Conservation (phyloP, 35 echinoderm and acorn worm species). For the Patiria miniata region DNA sequence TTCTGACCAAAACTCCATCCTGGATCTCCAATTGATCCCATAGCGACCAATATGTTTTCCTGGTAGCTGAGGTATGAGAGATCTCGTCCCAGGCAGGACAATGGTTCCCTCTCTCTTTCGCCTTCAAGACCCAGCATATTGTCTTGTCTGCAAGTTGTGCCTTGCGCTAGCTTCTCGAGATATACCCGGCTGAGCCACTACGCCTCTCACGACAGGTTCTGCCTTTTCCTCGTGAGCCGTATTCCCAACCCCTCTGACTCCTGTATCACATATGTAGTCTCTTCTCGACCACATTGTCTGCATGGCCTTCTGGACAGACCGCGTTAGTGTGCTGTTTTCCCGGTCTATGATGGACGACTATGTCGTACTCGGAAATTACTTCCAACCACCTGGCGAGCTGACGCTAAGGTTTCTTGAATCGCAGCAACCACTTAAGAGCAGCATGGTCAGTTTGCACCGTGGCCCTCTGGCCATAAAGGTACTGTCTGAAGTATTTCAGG, state of each 20-base stretch:
- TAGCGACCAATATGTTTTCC: no score
- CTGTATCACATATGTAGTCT: background rate
- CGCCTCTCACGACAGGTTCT: background rate
- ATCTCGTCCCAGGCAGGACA: background rate
- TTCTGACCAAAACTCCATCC: background rate
- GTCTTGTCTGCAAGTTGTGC: background rate
- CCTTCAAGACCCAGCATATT: background rate
- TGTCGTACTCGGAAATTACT: conserved; percentile 37
- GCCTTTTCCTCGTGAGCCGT: no score
- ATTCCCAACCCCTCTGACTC: background rate
- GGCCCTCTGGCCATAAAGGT: conserved; percentile 30
- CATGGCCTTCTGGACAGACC: conserved; percentile 28
- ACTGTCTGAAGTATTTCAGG: conserved; percentile 39
- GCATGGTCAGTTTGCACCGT: conserved; percentile 38
- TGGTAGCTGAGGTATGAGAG: background rate
- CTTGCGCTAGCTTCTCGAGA: background rate
- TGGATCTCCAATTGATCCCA: no score
- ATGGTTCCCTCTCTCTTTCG: background rate
- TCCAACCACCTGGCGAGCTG: conserved; percentile 60
- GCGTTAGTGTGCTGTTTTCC: conserved; percentile 44
- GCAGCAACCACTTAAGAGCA: conserved; percentile 51
- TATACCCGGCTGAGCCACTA: background rate
- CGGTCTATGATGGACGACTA: conserved; percentile 37
- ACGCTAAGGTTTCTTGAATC: conserved; percentile 51
- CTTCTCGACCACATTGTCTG: conserved; percentile 1